Conservation (phyloP, 2,113 vertebrate genomes). For the Rhinolophus sinicus region DNA sequence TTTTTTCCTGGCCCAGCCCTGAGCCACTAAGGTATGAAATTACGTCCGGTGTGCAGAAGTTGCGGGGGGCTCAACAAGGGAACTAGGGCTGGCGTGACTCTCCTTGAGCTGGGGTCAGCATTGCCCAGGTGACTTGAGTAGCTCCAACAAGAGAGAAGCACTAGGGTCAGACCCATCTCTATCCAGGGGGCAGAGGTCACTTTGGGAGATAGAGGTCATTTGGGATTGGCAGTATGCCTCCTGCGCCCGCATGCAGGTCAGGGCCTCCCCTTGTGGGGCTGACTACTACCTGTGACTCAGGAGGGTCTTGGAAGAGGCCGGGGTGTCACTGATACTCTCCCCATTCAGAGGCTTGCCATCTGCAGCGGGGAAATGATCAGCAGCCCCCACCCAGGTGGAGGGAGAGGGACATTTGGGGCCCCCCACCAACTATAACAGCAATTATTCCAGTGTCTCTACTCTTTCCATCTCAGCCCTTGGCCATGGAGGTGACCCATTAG, state of each 20-base stretch:
- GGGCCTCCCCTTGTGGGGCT: too few relatives aligned
- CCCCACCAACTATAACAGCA: not conserved
- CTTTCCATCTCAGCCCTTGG: not conserved
- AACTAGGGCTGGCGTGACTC: not conserved
- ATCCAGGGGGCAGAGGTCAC: too few relatives aligned
- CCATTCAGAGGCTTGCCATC: not conserved
- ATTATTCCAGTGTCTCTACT: not conserved
- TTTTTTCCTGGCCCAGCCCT: not conserved
- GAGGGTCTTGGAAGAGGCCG: not conserved
- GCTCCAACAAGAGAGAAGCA: not conserved
- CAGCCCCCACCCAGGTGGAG: fast-evolving
- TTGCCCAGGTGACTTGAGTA: not conserved
- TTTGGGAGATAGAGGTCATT: too few relatives aligned
- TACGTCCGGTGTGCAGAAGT: not conserved
- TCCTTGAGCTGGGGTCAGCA: fast-evolving
- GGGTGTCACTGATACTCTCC: not conserved
- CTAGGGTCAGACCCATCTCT: not conserved
- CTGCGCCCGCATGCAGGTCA: not conserved
- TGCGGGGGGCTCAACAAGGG: not conserved
- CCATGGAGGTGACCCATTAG: too few relatives aligned
- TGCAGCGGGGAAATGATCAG: not conserved
- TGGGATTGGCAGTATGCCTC: not conserved
- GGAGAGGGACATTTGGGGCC: not conserved
- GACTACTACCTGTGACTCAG: not conserved
- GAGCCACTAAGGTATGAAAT: not conserved